Percentiles rank a stretch among this genome's conserved stretches.
Evolutionary conservation across 2,888 invertebrate genomes (phyloP).

Genomic region (Drosophila tanythrix): DNA sequence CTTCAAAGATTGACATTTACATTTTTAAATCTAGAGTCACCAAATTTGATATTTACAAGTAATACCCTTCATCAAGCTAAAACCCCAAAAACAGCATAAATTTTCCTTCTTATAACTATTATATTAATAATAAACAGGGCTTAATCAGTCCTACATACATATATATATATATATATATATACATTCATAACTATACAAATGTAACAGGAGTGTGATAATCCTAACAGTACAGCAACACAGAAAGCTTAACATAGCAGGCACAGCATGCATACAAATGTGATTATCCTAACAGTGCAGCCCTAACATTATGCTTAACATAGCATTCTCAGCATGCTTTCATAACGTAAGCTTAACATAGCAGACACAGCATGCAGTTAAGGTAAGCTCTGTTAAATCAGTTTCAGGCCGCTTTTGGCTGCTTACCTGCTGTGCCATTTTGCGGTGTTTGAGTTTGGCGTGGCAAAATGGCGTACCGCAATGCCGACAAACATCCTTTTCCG

Average conservation of each 20-base stretch:
- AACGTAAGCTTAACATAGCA: background rate
- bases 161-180: background rate
- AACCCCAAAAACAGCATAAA: background rate
- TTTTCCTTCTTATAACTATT: too few relatives aligned
- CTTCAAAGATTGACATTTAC: background rate
- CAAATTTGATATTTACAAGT: background rate
- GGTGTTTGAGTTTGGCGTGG: slow-evolving; percentile 35
- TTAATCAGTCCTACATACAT: too few relatives aligned
- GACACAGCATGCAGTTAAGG: slow-evolving; percentile 9
- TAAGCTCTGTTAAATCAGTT: background rate
- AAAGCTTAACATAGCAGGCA: background rate
- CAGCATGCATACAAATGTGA: background rate
- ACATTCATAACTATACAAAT: background rate
- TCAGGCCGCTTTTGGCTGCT: slow-evolving; percentile 3
- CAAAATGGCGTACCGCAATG: slow-evolving; percentile 70
- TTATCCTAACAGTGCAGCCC: background rate
- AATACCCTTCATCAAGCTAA: background rate
- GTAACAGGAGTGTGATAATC: background rate
- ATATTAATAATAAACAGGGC: too few relatives aligned
- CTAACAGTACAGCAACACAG: background rate
- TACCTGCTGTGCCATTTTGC: slow-evolving; percentile 41
- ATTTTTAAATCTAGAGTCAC: background rate
- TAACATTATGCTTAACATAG: background rate
- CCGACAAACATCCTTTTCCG: slow-evolving; percentile 47
- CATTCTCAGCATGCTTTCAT: background rate